These are phyloP conservation scores for Tamandua tetradactyla DNA, from an alignment of 2,797 vertebrate genomes.

Conservation along the genomic window DNA sequence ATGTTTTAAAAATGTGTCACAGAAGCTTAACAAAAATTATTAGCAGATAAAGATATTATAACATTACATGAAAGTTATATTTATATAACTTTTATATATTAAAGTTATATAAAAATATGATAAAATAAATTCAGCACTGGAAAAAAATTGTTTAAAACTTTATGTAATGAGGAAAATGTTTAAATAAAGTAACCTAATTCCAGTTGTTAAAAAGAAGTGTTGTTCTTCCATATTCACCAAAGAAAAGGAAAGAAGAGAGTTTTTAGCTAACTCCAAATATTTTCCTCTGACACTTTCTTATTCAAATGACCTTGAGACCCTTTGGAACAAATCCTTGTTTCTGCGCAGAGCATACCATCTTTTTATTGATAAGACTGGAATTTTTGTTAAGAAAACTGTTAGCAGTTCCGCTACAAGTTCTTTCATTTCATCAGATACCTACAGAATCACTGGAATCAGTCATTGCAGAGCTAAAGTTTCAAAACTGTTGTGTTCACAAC, in stretches of 20 bases:
- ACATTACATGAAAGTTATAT: too few relatives aligned
- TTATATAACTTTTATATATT: too few relatives aligned
- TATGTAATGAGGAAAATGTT: background rate
- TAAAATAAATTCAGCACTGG: background rate
- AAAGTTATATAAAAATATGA: background rate
- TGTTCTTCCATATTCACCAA: rapidly evolving
- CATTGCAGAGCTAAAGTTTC: rapidly evolving
- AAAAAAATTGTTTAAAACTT: background rate
- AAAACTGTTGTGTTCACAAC: rapidly evolving
- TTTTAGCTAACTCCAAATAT: background rate
- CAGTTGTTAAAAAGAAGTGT: background rate
- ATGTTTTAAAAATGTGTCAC: background rate
- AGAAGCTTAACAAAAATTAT: background rate
- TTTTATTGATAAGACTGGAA: background rate
- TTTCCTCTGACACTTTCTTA: background rate
- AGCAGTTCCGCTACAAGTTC: rapidly evolving
- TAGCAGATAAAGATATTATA: background rate
- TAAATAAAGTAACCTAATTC: background rate
- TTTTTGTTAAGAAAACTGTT: background rate
- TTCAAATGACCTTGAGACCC: background rate
- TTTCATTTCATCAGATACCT: rapidly evolving
- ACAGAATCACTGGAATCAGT: background rate
- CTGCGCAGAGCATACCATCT: background rate
- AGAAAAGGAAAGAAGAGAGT: background rate
- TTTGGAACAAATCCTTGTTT: background rate